phyloP scores from a whole-genome alignment of 2,113 vertebrate genomes.

The Romanogobio albipinnatus region DNA sequence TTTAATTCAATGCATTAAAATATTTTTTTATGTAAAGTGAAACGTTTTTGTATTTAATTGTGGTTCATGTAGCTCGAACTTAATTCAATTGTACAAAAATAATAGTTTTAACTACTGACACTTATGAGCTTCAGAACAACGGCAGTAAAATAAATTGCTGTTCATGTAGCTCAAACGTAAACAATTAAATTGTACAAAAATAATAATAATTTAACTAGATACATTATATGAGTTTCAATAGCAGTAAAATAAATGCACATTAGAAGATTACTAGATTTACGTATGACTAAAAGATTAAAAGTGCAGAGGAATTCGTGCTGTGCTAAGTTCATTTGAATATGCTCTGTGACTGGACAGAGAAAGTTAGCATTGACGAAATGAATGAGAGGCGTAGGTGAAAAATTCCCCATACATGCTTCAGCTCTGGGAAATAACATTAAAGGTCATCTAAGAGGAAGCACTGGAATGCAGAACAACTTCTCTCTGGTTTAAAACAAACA shows the following conservation, averaged over 20 bases:
- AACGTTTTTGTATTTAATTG: neutral
- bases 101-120: too few species aligned
- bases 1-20: constrained; percentile 38
- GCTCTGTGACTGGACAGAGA: neutral
- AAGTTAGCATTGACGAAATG: too few species aligned
- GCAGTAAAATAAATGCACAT: neutral
- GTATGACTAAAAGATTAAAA: neutral
- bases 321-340: neutral
- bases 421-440: neutral
- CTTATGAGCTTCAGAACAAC: neutral
- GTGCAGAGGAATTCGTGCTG: neutral
- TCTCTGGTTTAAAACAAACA: neutral
- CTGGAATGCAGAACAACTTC: neutral
- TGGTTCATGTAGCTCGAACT: neutral
- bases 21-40: neutral
- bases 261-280: neutral
- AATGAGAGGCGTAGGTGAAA: neutral
- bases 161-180: too few species aligned
- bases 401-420: neutral
- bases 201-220: too few species aligned
- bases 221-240: neutral
- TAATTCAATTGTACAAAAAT: neutral
- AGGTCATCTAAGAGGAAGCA: neutral
- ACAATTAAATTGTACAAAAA: too few species aligned
- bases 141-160: too few species aligned